Evolutionary conservation across 2,113 vertebrate species (phyloP), one percentile per base, ranked within the genome.

Genomic region (Eidolon helvum): DNA sequence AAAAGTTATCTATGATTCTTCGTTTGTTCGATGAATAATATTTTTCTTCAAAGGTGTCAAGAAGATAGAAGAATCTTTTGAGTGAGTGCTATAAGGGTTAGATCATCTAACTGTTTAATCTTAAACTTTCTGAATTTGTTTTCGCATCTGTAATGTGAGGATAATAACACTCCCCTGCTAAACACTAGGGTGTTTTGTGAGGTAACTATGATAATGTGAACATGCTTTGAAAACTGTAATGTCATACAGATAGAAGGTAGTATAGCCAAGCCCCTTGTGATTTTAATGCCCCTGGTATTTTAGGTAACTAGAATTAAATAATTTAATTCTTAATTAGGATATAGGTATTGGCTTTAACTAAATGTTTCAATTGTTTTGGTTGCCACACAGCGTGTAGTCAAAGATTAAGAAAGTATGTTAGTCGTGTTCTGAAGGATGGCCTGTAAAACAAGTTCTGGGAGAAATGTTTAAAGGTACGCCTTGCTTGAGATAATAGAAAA

Each of bases 71-170:
- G n/a, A 18, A 48, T 1, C 9, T 87, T 89, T 71, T 33, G 6
- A 26, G 28, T 65, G 33, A 65, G 28, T 48, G 26, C 14, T 9
- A 57, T 94, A 18, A 89, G 40, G 63, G 33, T 4, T 50, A 92
- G 14, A 61, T 1, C 5, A 71, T 84, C 77, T 83, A 94, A 50
- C 14, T 85, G 59, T 74, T 72, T 87, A 71, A 69, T 30, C 16
- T 82, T 90, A 82, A 53, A 68, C 55, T 61, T 95, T 93, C 83
- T 80, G n/a, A 85, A 86, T 48, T 69, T 93, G 71, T 86, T 83
- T 95, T 38, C 35, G 87, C 33, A 75, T 26, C 14, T 71, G 9
- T 86, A 63, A 21, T 74, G 10, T 79, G n/a, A 75, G 33, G 21
- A 74, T 38, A 87, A 80, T 68, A 93, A 92, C 9, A 83, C 1